Evolutionary conservation across 2,888 invertebrate species (phyloP), one percentile per base, ranked within the genome.

Genomic region (Adela reaumurella): DNA sequence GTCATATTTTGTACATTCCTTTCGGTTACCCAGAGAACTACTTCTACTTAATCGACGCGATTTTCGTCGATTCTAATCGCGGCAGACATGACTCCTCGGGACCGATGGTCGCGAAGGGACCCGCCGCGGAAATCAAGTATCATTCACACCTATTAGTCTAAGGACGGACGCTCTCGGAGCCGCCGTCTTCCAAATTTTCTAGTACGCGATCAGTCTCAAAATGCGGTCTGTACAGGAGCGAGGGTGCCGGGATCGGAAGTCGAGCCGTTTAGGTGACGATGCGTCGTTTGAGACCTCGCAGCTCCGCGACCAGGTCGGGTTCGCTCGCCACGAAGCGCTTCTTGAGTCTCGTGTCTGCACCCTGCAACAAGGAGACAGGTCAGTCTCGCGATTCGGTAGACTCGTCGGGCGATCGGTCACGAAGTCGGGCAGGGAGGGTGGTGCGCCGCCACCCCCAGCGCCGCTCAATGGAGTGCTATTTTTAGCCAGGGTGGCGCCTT

Each of bases 321-420:
- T 87, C 86, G 53, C 78, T 81, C 1, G 84, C 78, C 45, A 86
- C 80, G 62, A 84, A 86, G 50, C 86, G 78, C 61, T 87, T 87
- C 57, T 84, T 81, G 62, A 85, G 82, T 57, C 80, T 72, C 54
- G 16, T 43, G 14, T 17, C 18, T 14, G 43, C 16, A n/a, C 14
- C 8, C 43, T 17, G 43, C 19, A 35, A 35, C 35, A 14, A 35
- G 3, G 16, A 5, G 14, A 4, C 8, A 4, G 11, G 43, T 19
- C 18, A 43, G 43, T 5, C 18, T 4, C 6, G 43, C 17, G 8
- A 17, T 4, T 43, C 17, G 16, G 5, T 43, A 4, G 16, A 17
- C 14, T 17, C 17, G 18, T 43, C 43, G 43, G 17, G 43, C 14
- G 43, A 43, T 10, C 11, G 43, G 43, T 14, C 11, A 11, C 4